Percentiles rank a stretch among this genome's conserved stretches.
Evolutionary conservation across 2,113 vertebrate genomes (phyloP).

Genomic region (Lepisosteus oculatus): DNA sequence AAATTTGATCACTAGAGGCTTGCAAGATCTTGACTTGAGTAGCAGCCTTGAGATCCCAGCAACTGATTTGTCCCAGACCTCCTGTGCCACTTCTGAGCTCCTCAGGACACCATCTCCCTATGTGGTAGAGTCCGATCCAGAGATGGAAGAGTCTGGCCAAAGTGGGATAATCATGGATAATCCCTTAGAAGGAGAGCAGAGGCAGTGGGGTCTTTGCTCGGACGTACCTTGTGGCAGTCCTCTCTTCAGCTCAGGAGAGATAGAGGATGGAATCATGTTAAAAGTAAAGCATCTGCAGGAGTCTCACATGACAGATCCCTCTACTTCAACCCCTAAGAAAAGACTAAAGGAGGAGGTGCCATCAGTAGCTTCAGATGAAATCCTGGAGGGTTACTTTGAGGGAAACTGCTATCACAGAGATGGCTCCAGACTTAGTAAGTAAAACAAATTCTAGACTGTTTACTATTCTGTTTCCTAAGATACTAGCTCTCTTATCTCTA

Average conservation of each 20-base stretch:
- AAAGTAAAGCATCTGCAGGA: background rate
- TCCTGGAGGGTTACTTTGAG: conserved; percentile 68
- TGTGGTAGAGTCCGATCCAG: conserved; percentile 34
- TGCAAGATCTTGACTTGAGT: conserved; percentile 60
- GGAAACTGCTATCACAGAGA: conserved; percentile 82
- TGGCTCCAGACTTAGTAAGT: conserved; percentile 78
- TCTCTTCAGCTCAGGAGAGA: background rate
- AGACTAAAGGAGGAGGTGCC: conserved; percentile 17
- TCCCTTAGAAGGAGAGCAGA: conserved; percentile 17
- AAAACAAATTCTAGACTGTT: background rate
- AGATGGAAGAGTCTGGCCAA: conserved; percentile 13
- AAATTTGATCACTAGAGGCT: conserved; percentile 49
- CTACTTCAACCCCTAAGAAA: conserved; percentile 80
- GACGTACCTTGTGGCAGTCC: background rate
- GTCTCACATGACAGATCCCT: conserved; percentile 41
- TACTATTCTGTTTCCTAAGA: too few species aligned
- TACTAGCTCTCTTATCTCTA: too few species aligned
- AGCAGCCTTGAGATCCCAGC: conserved; percentile 34
- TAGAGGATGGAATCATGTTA: background rate
- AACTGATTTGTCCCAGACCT: conserved; percentile 30
- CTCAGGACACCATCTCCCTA: conserved; percentile 38
- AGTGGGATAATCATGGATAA: background rate
- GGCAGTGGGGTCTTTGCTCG: background rate
- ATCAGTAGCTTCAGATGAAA: conserved; percentile 20
- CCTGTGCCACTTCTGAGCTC: conserved; percentile 47